Evolutionary conservation across 2,113 vertebrate genomes (phyloP).

Genomic region (Tychaedon coryphoeus): DNA sequence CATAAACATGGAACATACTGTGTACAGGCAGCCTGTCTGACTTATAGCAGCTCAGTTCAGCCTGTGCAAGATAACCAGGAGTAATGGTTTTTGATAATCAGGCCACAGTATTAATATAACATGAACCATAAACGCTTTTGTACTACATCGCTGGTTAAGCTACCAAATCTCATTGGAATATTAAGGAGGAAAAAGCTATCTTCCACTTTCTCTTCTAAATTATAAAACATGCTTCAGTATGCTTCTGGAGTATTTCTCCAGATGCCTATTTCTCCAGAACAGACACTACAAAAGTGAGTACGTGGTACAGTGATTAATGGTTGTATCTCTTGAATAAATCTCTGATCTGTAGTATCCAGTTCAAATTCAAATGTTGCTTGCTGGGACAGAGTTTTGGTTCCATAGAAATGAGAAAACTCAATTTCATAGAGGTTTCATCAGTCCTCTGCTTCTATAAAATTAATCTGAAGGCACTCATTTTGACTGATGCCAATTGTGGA

Average conservation of each 20-base stretch:
- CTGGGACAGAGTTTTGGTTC: constrained; percentile 35
- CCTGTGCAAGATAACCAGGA: constrained; percentile 77
- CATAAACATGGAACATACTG: constrained; percentile 65
- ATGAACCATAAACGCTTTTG: constrained; percentile 78
- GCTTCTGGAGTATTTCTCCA: constrained; percentile 6
- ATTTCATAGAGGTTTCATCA: constrained; percentile 6
- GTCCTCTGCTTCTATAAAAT: constrained; percentile 8
- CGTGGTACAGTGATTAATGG: background rate
- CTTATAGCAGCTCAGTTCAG: constrained; percentile 72
- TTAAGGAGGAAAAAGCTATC: constrained; percentile 67
- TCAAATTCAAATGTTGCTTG: background rate
- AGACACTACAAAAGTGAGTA: background rate
- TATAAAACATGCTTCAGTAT: constrained; percentile 29
- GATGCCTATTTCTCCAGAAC: background rate
- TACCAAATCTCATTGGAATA: constrained; percentile 79
- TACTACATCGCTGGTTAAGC: constrained; percentile 71
- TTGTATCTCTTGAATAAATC: constrained; percentile 1
- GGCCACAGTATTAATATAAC: constrained; percentile 82
- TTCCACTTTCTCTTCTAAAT: constrained; percentile 57
- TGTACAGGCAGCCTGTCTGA: constrained; percentile 71
- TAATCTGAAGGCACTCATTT: constrained; percentile 35
- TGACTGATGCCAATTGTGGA: background rate
- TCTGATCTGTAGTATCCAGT: background rate
- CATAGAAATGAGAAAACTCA: constrained; percentile 38
- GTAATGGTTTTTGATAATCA: constrained; percentile 83